These are phyloP conservation scores for Craniophora ligustri DNA, from an alignment of 2,888 invertebrate genomes.

Conservation along the genomic window DNA sequence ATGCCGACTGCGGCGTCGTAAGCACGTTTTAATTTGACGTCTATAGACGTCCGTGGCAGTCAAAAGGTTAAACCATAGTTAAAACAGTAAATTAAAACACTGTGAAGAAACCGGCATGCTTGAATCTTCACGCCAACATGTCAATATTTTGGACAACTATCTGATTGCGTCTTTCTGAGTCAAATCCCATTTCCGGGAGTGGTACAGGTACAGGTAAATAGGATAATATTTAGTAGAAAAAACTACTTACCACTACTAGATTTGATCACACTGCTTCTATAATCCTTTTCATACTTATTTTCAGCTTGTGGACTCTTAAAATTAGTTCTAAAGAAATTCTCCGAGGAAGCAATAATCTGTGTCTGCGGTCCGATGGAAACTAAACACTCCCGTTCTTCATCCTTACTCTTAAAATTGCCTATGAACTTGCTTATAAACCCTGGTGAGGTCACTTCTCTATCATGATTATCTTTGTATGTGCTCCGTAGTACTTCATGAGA, in stretches of 20 bases:
- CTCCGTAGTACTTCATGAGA: conserved; percentile 77
- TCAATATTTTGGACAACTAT: no score
- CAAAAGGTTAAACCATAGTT: no score
- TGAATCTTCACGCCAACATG: no score
- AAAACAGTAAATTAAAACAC: no score
- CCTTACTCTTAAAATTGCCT: conserved; percentile 80
- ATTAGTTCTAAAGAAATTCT: conserved; percentile 84
- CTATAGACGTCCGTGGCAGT: no score
- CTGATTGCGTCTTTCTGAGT: no score
- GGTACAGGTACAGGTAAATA: no score
- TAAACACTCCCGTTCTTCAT: conserved; percentile 81
- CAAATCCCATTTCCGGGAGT: no score
- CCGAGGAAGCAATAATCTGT: conserved; percentile 83
- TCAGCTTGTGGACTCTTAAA: conserved; percentile 80
- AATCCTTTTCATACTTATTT: conserved; percentile 76
- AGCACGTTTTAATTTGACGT: no score
- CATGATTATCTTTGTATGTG: conserved; percentile 69
- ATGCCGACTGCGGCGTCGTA: no score
- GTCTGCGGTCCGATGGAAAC: conserved; percentile 67
- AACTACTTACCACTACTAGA: conserved; percentile 81
- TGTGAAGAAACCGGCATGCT: no score
- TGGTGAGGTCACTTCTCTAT: conserved; percentile 73
- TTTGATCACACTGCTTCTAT: conserved; percentile 76
- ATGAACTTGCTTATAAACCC: conserved; percentile 84
- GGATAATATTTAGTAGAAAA: not conserved